These are phyloP conservation scores for Metacarcinus magister DNA, from an alignment of 2,888 invertebrate genomes.

Conservation along the genomic window DNA sequence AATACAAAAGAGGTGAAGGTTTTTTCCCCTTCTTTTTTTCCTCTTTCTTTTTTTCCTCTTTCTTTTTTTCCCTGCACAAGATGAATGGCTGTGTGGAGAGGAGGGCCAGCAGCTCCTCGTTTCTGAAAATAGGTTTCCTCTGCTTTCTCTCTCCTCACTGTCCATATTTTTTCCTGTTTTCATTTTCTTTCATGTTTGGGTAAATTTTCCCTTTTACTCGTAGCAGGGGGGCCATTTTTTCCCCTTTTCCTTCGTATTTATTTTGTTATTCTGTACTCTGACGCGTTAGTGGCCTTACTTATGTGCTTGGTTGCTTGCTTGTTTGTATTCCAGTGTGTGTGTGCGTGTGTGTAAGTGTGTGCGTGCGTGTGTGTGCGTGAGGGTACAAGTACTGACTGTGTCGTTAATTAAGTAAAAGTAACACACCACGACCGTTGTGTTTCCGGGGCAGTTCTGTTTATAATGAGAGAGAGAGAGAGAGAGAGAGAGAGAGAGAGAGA, in stretches of 20 bases:
- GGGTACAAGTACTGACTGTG: neutral
- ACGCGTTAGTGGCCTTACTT: neutral
- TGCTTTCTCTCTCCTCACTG: slow-evolving; percentile 9
- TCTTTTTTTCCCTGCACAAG: neutral
- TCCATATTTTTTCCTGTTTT: slow-evolving; percentile 19
- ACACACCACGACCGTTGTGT: slow-evolving; percentile 8
- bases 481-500: slow-evolving; percentile 48
- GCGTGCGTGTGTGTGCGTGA: neutral
- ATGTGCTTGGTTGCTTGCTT: neutral
- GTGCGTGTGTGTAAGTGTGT: slow-evolving; percentile 14
- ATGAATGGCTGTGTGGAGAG: neutral
- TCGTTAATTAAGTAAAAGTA: neutral
- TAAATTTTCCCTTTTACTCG: slow-evolving; percentile 23
- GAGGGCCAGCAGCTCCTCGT: neutral
- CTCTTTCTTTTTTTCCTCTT: neutral
- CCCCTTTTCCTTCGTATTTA: no score
- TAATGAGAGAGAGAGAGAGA: slow-evolving; percentile 41
- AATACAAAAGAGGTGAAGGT: neutral
- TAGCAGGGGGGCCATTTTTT: neutral
- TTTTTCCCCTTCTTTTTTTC: neutral
- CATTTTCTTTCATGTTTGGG: slow-evolving; percentile 13
- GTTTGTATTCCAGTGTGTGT: neutral
- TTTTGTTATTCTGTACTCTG: neutral
- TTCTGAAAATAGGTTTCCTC: slow-evolving; percentile 48
- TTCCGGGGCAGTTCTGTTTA: neutral